Percentiles rank a stretch among this genome's conserved stretches.
Conservation (phyloP, 1,140 invertebrate species). For the Galleria mellonella region DNA sequence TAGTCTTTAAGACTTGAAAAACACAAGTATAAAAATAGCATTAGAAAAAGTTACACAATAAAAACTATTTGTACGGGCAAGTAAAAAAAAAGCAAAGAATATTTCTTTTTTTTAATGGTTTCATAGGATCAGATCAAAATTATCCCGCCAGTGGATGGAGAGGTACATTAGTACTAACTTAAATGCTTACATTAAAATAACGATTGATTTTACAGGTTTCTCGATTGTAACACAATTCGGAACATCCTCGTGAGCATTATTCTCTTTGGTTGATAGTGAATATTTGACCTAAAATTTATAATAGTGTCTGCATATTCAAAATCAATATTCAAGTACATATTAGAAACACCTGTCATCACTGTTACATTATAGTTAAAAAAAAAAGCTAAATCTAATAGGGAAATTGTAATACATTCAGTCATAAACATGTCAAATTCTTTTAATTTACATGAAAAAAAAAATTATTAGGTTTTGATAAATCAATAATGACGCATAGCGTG, state of each 20-base stretch:
- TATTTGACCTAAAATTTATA: no score
- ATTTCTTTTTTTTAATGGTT: slow-evolving; percentile 23
- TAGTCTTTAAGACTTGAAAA: no score
- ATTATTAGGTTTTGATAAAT: background rate
- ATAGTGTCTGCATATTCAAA: no score
- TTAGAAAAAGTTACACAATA: slow-evolving; percentile 2
- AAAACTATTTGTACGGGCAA: slow-evolving; percentile 7
- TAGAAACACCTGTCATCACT: no score
- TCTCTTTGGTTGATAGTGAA: no score
- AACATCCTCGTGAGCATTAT: no score
- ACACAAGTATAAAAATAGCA: background rate
- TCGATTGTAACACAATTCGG: no score
- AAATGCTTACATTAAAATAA: background rate
- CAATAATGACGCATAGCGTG: no score
- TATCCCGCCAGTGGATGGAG: slow-evolving; percentile 7
- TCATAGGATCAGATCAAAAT: slow-evolving; percentile 20
- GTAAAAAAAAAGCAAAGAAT: background rate
- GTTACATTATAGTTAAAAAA: no score
- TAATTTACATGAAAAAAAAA: background rate
- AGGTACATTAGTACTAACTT: slow-evolving; percentile 3
- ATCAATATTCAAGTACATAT: no score
- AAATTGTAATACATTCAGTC: slow-evolving; percentile 2
- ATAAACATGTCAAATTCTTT: background rate
- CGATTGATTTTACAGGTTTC: no score
- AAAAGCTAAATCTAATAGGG: no score